Percentiles rank a stretch among this genome's conserved stretches.
Conservation (phyloP, 1,140 invertebrate genomes). For the Patella vulgata region DNA sequence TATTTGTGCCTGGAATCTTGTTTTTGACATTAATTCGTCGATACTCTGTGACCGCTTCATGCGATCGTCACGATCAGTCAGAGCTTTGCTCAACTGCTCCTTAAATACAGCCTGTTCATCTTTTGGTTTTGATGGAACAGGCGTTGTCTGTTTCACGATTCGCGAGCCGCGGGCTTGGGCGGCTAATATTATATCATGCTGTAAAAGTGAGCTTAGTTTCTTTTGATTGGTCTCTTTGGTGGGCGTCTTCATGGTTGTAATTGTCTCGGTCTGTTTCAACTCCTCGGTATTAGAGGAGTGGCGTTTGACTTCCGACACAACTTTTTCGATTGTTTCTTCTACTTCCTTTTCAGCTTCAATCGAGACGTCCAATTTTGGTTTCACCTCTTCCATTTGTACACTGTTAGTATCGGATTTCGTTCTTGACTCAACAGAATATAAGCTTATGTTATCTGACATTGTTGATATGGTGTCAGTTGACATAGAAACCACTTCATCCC, state of each 20-base stretch:
- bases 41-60: constrained; percentile 31
- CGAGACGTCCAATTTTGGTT: not conserved
- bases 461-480: no score
- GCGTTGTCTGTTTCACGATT: constrained; percentile 44
- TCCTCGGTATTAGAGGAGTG: not conserved
- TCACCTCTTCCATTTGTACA: not conserved
- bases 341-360: not conserved
- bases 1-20: constrained; percentile 13
- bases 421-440: no score
- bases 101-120: constrained; percentile 48
- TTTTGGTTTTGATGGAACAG: constrained; percentile 47
- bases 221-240: not conserved
- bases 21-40: constrained; percentile 19
- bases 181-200: constrained; percentile 53
- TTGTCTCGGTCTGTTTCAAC: not conserved
- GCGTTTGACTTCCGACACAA: not conserved
- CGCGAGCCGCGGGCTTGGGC: constrained; percentile 45
- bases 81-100: constrained; percentile 49
- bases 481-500: no score
- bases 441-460: no score
- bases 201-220: constrained; percentile 45
- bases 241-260: not conserved
- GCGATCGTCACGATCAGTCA: constrained; percentile 42
- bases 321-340: no score
- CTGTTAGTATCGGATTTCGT: not conserved